Conservation (phyloP, 2,888 invertebrate species). For the Schizotus pectinicornis region DNA sequence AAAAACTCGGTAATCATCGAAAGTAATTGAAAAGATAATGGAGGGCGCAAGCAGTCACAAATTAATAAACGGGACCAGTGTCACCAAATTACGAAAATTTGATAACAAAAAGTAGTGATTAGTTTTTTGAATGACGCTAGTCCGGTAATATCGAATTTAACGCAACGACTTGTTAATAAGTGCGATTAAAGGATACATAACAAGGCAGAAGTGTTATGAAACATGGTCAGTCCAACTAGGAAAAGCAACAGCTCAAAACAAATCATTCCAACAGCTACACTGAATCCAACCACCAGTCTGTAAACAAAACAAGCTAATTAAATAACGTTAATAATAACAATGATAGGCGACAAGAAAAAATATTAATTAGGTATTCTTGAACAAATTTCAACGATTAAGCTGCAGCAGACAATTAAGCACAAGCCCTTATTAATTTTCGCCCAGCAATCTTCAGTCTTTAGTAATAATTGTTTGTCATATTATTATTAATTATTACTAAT, state of each 20-base stretch:
- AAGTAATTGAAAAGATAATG: neutral
- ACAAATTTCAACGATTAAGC: neutral
- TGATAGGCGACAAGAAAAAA: too few relatives aligned
- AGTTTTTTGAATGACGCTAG: neutral
- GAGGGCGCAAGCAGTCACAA: neutral
- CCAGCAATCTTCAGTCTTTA: too few relatives aligned
- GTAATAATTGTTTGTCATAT: too few relatives aligned
- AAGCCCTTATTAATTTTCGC: too few relatives aligned
- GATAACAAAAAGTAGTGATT: neutral
- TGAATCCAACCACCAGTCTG: conserved; percentile 70
- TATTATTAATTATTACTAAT: too few relatives aligned
- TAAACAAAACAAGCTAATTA: conserved; percentile 48
- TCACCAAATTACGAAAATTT: neutral
- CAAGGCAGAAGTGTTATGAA: conserved; percentile 69
- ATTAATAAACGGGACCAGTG: neutral
- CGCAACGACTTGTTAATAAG: neutral
- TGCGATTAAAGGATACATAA: conserved; percentile 74
- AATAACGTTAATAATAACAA: conserved; percentile 4
- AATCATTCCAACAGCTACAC: conserved; percentile 66
- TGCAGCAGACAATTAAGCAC: too few relatives aligned
- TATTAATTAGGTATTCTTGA: neutral
- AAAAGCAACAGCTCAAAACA: conserved; percentile 72
- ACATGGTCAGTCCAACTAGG: conserved; percentile 76
- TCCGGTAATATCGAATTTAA: neutral
- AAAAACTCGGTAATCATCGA: too few relatives aligned